phyloP scores from a whole-genome alignment of 2,888 invertebrate species.

The Crepidodera aurea region DNA sequence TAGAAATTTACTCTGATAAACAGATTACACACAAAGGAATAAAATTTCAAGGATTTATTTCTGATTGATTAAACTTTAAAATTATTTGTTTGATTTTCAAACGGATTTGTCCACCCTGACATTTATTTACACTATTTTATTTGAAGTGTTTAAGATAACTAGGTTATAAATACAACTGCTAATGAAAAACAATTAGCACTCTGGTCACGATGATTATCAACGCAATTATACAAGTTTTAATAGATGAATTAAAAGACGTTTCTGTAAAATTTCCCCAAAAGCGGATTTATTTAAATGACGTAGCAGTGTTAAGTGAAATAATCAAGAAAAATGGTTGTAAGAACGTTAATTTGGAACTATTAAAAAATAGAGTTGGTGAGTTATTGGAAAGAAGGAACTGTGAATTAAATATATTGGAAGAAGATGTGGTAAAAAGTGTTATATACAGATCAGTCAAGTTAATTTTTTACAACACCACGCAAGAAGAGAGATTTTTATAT shows the following conservation, averaged over 20 bases:
- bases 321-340: neutral
- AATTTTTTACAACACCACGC: conserved; percentile 12
- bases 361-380: neutral
- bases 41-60: no score
- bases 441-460: neutral
- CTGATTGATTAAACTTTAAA: no score
- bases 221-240: neutral
- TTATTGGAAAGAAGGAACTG: neutral
- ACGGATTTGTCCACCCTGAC: no score
- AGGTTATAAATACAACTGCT: no score
- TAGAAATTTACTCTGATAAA: no score
- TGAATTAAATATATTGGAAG: neutral
- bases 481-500: conserved; percentile 12
- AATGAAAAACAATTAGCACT: no score
- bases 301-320: neutral
- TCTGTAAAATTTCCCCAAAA: neutral
- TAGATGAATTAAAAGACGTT: neutral
- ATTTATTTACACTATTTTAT: no score
- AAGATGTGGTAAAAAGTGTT: conserved; percentile 2
- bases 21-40: no score
- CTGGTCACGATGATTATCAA: neutral
- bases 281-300: neutral
- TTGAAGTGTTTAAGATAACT: no score
- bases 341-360: neutral
- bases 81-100: no score